Evolutionary conservation across 2,113 vertebrate species (phyloP).

Genomic region (Anhinga anhinga): DNA sequence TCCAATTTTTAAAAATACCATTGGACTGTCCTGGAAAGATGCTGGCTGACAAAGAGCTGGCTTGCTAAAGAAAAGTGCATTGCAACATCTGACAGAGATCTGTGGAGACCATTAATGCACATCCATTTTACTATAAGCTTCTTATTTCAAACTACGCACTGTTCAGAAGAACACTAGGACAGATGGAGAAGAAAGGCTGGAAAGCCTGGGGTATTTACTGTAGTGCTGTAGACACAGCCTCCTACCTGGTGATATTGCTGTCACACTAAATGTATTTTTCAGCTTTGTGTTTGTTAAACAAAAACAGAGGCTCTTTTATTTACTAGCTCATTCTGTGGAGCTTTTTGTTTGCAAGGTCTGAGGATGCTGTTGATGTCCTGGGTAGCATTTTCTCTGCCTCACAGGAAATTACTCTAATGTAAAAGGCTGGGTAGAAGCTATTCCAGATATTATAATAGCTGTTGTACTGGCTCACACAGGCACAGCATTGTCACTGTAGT

Average conservation of each 20-base stretch:
- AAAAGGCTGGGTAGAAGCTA: neutral
- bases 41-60: neutral
- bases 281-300: conserved; percentile 6
- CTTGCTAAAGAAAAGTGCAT: neutral
- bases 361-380: neutral
- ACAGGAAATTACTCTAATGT: neutral
- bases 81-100: neutral
- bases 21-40: neutral
- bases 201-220: neutral
- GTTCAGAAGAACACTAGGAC: neutral
- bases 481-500: neutral
- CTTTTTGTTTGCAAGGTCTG: neutral
- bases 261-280: neutral
- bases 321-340: neutral
- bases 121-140: neutral
- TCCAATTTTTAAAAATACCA: neutral
- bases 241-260: neutral
- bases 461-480: neutral
- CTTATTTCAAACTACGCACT: neutral
- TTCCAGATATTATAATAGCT: neutral
- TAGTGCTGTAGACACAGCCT: neutral
- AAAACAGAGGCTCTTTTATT: neutral
- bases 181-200: conserved; percentile 6
- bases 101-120: neutral
- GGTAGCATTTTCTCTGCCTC: neutral